phyloP scores from a whole-genome alignment of 1,140 invertebrate species.

The Uloborus diversus region DNA sequence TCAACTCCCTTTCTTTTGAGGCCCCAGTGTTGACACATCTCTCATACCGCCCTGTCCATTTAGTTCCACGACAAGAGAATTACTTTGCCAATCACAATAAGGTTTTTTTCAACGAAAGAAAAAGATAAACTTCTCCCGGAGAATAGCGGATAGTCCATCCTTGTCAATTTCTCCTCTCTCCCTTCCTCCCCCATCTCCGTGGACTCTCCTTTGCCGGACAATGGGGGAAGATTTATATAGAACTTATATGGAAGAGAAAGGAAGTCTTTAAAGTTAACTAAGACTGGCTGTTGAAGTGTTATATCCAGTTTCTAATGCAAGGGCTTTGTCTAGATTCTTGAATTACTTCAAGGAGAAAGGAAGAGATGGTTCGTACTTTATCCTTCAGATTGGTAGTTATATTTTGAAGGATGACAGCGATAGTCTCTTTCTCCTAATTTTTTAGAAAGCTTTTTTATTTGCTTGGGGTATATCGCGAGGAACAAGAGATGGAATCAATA shows the following conservation, averaged over 20 bases:
- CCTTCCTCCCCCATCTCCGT: background rate
- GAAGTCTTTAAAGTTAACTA: slow-evolving; percentile 53
- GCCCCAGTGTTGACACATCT: slow-evolving; percentile 44
- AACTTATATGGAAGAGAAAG: slow-evolving; percentile 44
- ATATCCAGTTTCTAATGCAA: slow-evolving; percentile 54
- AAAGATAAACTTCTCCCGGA: slow-evolving; percentile 46
- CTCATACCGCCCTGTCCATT: slow-evolving; percentile 47
- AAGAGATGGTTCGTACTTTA: slow-evolving; percentile 20
- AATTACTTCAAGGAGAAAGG: slow-evolving; percentile 36
- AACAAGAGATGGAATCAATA: too few species aligned
- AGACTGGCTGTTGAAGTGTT: slow-evolving; percentile 49
- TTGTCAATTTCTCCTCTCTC: slow-evolving; percentile 36
- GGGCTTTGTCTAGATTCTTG: slow-evolving; percentile 52
- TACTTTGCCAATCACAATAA: slow-evolving; percentile 55
- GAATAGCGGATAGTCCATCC: slow-evolving; percentile 49
- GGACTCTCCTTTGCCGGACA: background rate
- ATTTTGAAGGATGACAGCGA: slow-evolving; percentile 35
- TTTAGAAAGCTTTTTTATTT: slow-evolving; percentile 11
- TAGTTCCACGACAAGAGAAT: slow-evolving; percentile 48
- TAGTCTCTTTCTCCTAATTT: slow-evolving; percentile 19
- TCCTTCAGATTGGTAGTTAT: slow-evolving; percentile 41
- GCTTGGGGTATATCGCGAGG: too few species aligned
- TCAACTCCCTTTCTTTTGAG: slow-evolving; percentile 49
- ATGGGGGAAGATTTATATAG: slow-evolving; percentile 46
- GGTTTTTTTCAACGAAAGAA: slow-evolving; percentile 48